Evolutionary conservation across 2,888 invertebrate genomes (phyloP).

Genomic region (Ornithoptera alexandrae): DNA sequence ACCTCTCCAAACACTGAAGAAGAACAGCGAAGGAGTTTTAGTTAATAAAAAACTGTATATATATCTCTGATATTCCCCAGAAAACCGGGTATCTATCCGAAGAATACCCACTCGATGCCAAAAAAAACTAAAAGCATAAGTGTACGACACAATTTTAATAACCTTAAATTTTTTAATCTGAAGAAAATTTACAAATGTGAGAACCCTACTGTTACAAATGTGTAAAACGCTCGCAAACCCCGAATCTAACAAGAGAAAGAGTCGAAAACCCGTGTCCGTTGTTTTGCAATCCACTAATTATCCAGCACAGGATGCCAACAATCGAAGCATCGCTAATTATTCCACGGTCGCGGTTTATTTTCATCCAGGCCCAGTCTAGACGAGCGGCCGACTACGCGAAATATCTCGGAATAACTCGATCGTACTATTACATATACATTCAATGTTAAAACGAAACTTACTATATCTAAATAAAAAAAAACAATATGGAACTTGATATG

Average conservation of each 20-base stretch:
- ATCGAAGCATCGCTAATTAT: constrained; percentile 46
- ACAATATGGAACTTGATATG: no score
- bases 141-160: no score
- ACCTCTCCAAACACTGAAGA: no score
- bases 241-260: constrained; percentile 29
- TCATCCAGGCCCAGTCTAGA: constrained; percentile 45
- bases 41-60: no score
- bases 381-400: constrained; percentile 29
- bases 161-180: background rate
- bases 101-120: no score
- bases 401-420: constrained; percentile 24
- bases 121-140: no score
- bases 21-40: no score
- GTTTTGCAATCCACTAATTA: constrained; percentile 47
- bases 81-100: no score
- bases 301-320: constrained; percentile 46
- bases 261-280: constrained; percentile 21
- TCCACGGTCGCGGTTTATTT: constrained; percentile 41
- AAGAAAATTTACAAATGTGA: constrained; percentile 2
- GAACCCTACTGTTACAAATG: constrained; percentile 40
- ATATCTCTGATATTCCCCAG: no score
- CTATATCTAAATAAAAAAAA: no score
- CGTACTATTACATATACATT: constrained; percentile 2
- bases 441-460: constrained; percentile 9
- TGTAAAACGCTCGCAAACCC: constrained; percentile 26